Evolutionary conservation across 2,888 invertebrate genomes (phyloP).

Genomic region (Tenthredo livida): DNA sequence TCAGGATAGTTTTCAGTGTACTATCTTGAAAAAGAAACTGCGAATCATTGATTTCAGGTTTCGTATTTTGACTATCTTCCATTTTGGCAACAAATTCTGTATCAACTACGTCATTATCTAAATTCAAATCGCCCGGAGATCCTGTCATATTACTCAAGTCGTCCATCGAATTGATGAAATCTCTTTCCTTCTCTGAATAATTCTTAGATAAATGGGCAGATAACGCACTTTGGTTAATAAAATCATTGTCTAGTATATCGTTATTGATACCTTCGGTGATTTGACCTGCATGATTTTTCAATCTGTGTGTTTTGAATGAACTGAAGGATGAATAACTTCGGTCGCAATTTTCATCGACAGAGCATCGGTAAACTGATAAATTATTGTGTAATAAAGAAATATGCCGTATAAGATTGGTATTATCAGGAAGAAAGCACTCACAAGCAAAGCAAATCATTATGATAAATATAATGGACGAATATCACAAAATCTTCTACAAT

Average conservation of each 20-base stretch:
- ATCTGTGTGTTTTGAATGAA: conserved; percentile 13
- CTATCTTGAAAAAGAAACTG: background rate
- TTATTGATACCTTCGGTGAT: background rate
- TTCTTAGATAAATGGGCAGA: no score
- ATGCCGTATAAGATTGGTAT: background rate
- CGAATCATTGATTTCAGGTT: background rate
- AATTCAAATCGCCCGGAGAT: background rate
- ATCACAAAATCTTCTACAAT: no score
- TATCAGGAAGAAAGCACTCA: background rate
- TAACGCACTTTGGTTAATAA: background rate
- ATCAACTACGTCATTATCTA: background rate
- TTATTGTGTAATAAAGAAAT: background rate
- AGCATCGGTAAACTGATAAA: conserved; percentile 11
- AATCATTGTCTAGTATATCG: background rate
- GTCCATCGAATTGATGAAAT: background rate
- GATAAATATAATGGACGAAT: background rate
- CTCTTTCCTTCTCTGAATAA: no score
- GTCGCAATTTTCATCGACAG: background rate
- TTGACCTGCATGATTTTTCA: background rate
- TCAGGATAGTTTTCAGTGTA: background rate
- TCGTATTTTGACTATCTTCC: background rate
- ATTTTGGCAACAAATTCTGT: background rate
- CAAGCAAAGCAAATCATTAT: conserved; percentile 28
- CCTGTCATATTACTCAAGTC: background rate
- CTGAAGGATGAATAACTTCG: conserved; percentile 7